These are phyloP conservation scores for Marmota flaviventris DNA, from an alignment of 2,113 vertebrate species.

Conservation along the genomic window DNA sequence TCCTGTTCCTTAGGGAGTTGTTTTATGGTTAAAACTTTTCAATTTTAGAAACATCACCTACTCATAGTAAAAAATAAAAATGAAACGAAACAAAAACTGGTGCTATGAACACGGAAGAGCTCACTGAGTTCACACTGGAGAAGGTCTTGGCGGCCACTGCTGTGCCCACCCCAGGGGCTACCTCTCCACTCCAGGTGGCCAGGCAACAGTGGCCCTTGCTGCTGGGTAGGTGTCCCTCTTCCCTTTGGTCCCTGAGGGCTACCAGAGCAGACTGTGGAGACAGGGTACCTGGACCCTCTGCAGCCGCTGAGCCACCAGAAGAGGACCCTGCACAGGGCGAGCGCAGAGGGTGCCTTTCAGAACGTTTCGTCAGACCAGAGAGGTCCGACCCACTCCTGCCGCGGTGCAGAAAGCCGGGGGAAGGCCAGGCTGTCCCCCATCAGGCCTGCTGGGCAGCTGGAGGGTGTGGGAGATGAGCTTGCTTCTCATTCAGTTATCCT, in stretches of 20 bases:
- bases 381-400: not conserved
- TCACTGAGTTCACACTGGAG: rapidly evolving
- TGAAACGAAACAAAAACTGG: not conserved
- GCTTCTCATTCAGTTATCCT: not conserved
- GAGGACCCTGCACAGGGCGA: not conserved
- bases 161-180: too few species aligned
- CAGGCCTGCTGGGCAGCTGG: conserved; percentile 20
- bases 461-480: conserved; percentile 19
- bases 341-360: rapidly evolving
- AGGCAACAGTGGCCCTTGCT: not conserved
- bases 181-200: rapidly evolving
- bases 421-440: rapidly evolving
- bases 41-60: not conserved
- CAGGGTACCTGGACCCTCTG: not conserved
- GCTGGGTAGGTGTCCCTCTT: rapidly evolving
- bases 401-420: not conserved
- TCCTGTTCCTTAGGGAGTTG: not conserved
- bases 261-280: not conserved
- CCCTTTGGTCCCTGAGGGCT: not conserved
- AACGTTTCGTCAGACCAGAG: rapidly evolving
- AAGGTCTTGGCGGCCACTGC: rapidly evolving
- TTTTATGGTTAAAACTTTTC: not conserved
- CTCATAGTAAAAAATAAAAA: not conserved
- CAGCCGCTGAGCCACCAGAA: not conserved
- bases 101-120: too few species aligned